phyloP scores from a whole-genome alignment of 2,888 invertebrate species.

The Molorchus minor region DNA sequence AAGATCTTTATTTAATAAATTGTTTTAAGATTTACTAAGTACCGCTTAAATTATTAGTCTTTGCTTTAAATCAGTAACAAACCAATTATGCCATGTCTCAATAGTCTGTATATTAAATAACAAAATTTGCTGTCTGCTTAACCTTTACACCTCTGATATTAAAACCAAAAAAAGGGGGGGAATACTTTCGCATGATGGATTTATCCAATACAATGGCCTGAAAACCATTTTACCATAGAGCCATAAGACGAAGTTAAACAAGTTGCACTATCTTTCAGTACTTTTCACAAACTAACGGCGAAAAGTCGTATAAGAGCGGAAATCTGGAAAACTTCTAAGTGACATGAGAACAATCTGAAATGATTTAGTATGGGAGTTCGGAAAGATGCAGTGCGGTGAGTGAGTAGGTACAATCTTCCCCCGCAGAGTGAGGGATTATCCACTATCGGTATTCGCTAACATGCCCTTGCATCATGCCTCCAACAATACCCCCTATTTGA shows the following conservation, averaged over 20 bases:
- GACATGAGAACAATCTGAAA: conserved; percentile 47
- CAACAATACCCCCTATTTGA: conserved; percentile 53
- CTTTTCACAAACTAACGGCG: conserved; percentile 12
- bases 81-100: too few relatives aligned
- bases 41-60: too few relatives aligned
- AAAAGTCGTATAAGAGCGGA: conserved; percentile 21
- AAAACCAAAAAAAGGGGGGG: too few relatives aligned
- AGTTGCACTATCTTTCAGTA: conserved; percentile 12
- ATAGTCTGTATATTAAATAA: too few relatives aligned
- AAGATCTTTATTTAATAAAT: too few relatives aligned
- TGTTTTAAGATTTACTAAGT: too few relatives aligned
- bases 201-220: neutral
- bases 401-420: conserved; percentile 42
- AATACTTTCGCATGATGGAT: neutral
- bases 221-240: neutral
- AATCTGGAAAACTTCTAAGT: conserved; percentile 44
- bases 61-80: too few relatives aligned
- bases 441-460: conserved; percentile 60
- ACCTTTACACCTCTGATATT: too few relatives aligned
- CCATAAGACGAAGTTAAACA: neutral
- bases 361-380: conserved; percentile 50
- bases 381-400: conserved; percentile 40
- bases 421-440: conserved; percentile 56
- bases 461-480: conserved; percentile 49
- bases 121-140: too few relatives aligned